Evolutionary conservation across 2,113 vertebrate genomes (phyloP).

Genomic region (Hypomesus transpacificus): DNA sequence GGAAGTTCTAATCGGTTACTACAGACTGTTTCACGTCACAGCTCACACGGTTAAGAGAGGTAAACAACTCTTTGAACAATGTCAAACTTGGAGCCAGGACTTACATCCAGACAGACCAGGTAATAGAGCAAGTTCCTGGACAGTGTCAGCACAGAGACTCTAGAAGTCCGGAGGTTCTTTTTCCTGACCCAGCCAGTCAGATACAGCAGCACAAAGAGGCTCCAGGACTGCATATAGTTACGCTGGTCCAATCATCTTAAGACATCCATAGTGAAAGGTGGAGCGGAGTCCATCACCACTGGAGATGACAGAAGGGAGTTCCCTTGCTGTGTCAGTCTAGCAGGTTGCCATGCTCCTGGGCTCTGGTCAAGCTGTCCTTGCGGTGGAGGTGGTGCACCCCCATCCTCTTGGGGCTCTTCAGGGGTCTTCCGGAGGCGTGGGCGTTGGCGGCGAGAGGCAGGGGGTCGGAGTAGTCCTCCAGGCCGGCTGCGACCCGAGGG

Average conservation of each 20-base stretch:
- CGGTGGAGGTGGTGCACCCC: slow-evolving; percentile 94
- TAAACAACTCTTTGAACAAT: neutral
- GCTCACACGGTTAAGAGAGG: neutral
- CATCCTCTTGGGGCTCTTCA: slow-evolving; percentile 95
- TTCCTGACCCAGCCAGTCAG: neutral
- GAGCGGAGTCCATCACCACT: neutral
- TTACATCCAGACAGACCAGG: neutral
- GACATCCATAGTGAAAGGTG: neutral
- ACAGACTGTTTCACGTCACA: neutral
- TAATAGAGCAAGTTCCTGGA: neutral
- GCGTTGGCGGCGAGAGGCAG: slow-evolving; percentile 17
- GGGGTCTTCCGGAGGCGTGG: slow-evolving; percentile 65
- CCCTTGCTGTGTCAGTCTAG: slow-evolving; percentile 75
- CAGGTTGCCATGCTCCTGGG: slow-evolving; percentile 93
- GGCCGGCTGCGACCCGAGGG: slow-evolving; percentile 43
- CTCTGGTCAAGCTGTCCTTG: slow-evolving; percentile 93
- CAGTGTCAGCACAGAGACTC: neutral
- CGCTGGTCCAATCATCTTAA: neutral
- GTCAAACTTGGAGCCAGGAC: neutral
- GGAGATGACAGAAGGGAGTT: neutral
- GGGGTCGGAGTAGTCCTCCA: slow-evolving; percentile 63
- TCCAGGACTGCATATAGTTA: neutral
- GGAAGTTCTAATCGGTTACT: slow-evolving; percentile 7
- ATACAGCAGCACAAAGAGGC: neutral
- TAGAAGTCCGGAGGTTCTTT: neutral